Percentiles rank a stretch among this genome's conserved stretches.
Evolutionary conservation across 2,113 vertebrate species (phyloP).

Genomic region (Callipepla californica): DNA sequence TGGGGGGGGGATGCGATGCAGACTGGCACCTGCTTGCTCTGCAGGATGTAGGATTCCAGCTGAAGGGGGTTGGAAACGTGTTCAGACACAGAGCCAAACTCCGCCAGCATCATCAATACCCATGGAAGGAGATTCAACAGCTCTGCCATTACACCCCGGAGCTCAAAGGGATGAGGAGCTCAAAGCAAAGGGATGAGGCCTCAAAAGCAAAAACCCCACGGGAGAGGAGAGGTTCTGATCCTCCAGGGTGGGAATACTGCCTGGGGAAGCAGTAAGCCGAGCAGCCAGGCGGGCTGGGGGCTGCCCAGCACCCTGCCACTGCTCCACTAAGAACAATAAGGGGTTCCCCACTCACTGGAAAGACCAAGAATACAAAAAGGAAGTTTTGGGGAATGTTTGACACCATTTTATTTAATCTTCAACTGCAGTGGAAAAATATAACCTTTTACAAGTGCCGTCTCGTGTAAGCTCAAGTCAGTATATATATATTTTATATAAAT

Average conservation of each 20-base stretch:
- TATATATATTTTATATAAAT: conserved; percentile 66
- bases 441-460: conserved; percentile 94
- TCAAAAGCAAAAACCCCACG: conserved; percentile 12
- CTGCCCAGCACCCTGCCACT: neutral
- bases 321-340: neutral
- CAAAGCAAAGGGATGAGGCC: neutral
- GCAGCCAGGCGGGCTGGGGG: neutral
- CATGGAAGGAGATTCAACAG: too few relatives aligned
- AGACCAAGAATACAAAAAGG: conserved; percentile 80
- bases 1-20: neutral
- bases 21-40: neutral
- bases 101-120: conserved; percentile 4
- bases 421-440: conserved; percentile 99
- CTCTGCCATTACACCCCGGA: too few relatives aligned
- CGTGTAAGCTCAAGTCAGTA: conserved; percentile 77
- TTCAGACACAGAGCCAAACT: conserved; percentile 28
- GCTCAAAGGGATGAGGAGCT: too few relatives aligned
- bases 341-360: conserved; percentile 42
- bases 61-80: neutral
- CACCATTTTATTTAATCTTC: conserved; percentile 91
- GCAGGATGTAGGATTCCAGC: neutral
- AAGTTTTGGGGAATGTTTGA: conserved; percentile 91
- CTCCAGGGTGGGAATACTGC: conserved; percentile 2
- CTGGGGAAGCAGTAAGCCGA: neutral
- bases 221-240: neutral